Conservation (phyloP, 2,888 invertebrate genomes). For the Tenthredo scrophulariae region DNA sequence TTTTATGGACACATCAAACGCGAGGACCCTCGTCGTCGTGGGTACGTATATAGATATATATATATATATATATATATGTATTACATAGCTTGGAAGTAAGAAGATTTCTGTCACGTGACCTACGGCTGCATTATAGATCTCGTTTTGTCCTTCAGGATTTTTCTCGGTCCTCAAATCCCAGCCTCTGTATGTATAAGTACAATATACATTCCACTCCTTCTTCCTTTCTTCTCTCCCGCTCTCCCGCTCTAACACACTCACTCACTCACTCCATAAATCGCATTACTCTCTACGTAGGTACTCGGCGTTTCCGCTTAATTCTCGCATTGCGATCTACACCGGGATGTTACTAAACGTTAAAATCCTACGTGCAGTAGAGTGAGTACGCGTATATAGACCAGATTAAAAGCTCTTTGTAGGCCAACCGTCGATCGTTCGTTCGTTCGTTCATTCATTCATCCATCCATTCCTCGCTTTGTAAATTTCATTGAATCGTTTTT, state of each 20-base stretch:
- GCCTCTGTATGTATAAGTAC: background rate
- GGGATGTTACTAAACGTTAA: slow-evolving; percentile 10
- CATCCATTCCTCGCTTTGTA: background rate
- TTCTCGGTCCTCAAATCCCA: background rate
- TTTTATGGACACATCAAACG: slow-evolving; percentile 44
- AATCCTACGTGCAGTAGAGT: background rate
- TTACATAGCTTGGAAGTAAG: background rate
- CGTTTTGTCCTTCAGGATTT: background rate
- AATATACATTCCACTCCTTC: background rate
- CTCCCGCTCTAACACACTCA: background rate
- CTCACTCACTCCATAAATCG: background rate
- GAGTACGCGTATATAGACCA: background rate
- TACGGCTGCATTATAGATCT: slow-evolving; percentile 4
- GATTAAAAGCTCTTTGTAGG: slow-evolving; percentile 37
- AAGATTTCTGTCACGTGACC: slow-evolving; percentile 45
- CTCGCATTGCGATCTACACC: background rate
- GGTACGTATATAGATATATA: background rate
- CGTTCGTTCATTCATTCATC: background rate
- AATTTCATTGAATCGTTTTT: slow-evolving; percentile 1
- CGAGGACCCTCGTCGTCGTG: slow-evolving; percentile 20
- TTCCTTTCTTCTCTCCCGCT: too few relatives aligned
- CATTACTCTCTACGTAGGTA: background rate
- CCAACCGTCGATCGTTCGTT: background rate
- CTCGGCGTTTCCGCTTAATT: slow-evolving; percentile 1
- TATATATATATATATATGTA: too few relatives aligned